Percentiles rank a stretch among this genome's conserved stretches.
These are phyloP conservation scores for Gracilinanus agilis DNA, from an alignment of 2,113 vertebrate species.

Conservation along the genomic window DNA sequence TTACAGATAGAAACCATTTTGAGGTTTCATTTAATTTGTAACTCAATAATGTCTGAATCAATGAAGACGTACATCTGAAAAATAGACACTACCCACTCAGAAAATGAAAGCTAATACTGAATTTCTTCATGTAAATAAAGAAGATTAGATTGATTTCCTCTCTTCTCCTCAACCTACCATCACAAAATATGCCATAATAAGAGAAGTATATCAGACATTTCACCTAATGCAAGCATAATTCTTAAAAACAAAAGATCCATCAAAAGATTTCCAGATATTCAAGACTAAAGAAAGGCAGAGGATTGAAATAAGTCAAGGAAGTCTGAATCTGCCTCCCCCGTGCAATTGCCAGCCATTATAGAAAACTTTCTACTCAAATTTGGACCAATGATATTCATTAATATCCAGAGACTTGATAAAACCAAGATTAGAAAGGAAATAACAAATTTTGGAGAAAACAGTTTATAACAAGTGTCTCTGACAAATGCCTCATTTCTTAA, in stretches of 20 bases:
- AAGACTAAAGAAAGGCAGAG: conserved; percentile 7
- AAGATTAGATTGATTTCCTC: neutral
- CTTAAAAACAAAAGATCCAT: neutral
- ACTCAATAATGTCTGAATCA: conserved; percentile 1
- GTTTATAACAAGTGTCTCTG: too few relatives aligned
- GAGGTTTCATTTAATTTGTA: neutral
- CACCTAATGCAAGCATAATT: neutral
- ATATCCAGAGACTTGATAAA: neutral
- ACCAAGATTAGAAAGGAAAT: neutral
- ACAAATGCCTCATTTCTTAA: too few relatives aligned
- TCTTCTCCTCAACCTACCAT: neutral
- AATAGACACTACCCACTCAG: neutral
- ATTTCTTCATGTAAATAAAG: neutral
- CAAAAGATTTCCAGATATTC: neutral
- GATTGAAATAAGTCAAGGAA: neutral
- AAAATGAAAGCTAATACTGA: neutral
- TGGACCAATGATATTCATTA: neutral
- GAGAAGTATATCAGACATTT: neutral
- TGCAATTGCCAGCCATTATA: neutral
- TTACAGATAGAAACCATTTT: neutral
- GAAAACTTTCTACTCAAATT: neutral
- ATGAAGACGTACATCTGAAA: conserved; percentile 3
- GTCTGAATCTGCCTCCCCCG: neutral
- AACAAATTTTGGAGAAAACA: too few relatives aligned
- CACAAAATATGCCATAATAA: neutral